These are phyloP conservation scores for Achlya flavicornis DNA, from an alignment of 2,888 invertebrate genomes.

Conservation along the genomic window DNA sequence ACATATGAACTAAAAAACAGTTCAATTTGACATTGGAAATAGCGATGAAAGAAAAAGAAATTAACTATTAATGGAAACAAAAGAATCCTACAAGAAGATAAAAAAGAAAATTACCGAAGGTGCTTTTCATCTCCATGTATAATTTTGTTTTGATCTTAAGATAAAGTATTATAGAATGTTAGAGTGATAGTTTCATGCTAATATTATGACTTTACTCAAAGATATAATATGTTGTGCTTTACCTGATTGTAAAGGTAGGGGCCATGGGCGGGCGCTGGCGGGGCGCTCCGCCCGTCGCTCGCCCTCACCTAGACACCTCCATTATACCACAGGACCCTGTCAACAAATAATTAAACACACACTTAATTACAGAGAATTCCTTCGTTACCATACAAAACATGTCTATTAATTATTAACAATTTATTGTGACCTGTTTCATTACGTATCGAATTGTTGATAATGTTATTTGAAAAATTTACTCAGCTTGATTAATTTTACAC, in stretches of 20 bases:
- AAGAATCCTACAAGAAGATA: no score
- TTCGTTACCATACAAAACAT: not conserved
- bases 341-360: conserved; percentile 47
- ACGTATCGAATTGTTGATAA: not conserved
- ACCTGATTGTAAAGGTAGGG: conserved; percentile 68
- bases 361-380: conserved; percentile 2
- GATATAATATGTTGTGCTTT: conserved; percentile 13
- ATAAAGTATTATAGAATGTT: no score
- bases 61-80: no score
- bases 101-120: no score
- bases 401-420: not conserved
- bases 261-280: conserved; percentile 80
- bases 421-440: not conserved
- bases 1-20: no score
- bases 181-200: no score
- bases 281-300: conserved; percentile 77
- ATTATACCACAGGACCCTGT: conserved; percentile 61
- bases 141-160: no score
- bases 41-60: no score
- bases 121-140: no score
- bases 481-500: no score
- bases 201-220: not conserved
- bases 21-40: no score
- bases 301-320: conserved; percentile 76
- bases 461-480: no score